These are phyloP conservation scores for Caenorhabditis wallacei DNA, from an alignment of 2,888 invertebrate species.

Conservation along the genomic window DNA sequence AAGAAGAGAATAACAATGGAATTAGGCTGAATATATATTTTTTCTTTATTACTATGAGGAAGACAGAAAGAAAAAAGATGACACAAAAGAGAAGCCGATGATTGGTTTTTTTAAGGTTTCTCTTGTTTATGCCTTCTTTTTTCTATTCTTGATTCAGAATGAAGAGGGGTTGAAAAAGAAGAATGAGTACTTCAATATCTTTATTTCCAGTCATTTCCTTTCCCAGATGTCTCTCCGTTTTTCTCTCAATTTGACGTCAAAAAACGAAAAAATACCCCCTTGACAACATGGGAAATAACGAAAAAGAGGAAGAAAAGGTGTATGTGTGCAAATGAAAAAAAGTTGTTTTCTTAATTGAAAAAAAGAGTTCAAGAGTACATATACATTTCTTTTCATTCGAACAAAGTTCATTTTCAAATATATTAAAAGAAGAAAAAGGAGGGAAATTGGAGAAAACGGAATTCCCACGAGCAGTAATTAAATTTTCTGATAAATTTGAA, in stretches of 20 bases:
- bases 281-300: not conserved
- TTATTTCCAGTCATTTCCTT: constrained; percentile 15
- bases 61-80: not conserved
- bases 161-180: constrained; percentile 1
- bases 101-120: constrained; percentile 9
- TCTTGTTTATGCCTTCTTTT: not conserved
- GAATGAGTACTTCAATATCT: constrained; percentile 14
- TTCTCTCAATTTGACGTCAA: constrained; percentile 24
- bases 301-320: constrained; percentile 6
- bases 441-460: no score
- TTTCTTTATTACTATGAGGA: constrained; percentile 26
- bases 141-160: constrained; percentile 12
- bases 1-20: constrained; percentile 46
- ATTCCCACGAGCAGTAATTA: constrained; percentile 1
- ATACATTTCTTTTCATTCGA: not conserved
- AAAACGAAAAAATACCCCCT: not conserved
- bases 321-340: constrained; percentile 10
- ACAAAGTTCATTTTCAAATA: constrained; percentile 12
- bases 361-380: no score
- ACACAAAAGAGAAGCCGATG: constrained; percentile 29
- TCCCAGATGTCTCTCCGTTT: not conserved
- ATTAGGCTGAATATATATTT: constrained; percentile 56
- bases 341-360: not conserved
- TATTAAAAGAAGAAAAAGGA: not conserved
- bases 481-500: constrained; percentile 2